These are phyloP conservation scores for Cisticola juncidis DNA, from an alignment of 2,113 vertebrate genomes.

Conservation along the genomic window DNA sequence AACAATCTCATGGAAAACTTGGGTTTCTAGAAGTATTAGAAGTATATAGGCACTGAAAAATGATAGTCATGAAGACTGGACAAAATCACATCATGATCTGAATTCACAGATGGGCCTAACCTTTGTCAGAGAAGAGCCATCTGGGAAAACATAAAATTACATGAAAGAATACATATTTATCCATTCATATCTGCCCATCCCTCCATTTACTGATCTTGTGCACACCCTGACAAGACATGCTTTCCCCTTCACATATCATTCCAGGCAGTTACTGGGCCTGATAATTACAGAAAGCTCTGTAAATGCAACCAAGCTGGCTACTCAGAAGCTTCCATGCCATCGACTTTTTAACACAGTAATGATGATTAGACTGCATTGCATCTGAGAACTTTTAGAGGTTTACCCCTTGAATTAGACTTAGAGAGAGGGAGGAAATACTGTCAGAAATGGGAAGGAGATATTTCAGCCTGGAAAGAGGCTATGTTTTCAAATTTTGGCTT, in stretches of 20 bases:
- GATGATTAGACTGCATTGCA: not conserved
- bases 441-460: not conserved
- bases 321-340: not conserved
- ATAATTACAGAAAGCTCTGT: slow-evolving; percentile 47
- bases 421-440: not conserved
- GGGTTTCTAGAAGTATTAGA: not conserved
- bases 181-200: not conserved
- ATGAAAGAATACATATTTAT: not conserved
- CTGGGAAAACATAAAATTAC: not conserved
- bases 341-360: not conserved
- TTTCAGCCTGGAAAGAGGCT: not conserved
- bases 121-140: not conserved
- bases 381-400: not conserved
- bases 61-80: not conserved
- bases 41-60: not conserved
- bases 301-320: slow-evolving; percentile 32
- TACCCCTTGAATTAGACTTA: not conserved
- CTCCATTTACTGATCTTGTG: not conserved
- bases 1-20: not conserved
- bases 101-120: not conserved
- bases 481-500: not conserved
- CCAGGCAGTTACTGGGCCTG: slow-evolving; percentile 5
- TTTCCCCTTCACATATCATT: not conserved
- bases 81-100: not conserved
- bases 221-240: not conserved